phyloP scores from a whole-genome alignment of 2,888 invertebrate species.

The Actias luna region DNA sequence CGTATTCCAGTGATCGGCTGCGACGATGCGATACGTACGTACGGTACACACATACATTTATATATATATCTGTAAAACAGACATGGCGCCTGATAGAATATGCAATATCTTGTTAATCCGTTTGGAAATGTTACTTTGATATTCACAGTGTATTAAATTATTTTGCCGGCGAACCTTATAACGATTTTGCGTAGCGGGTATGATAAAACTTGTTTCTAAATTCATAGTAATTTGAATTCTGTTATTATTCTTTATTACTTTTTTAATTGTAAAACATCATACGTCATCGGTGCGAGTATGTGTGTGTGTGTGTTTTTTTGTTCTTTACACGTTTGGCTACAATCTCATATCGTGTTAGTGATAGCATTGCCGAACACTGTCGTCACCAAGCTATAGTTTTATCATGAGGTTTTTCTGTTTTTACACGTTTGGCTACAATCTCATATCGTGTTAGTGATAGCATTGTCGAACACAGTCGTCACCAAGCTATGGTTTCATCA shows the following conservation, averaged over 20 bases:
- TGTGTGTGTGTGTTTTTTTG: no score
- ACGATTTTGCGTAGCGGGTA: background rate
- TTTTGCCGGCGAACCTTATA: background rate
- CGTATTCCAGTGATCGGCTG: no score
- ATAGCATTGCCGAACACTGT: no score
- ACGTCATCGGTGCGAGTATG: no score
- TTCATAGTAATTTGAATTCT: background rate
- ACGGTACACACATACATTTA: background rate
- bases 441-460: no score
- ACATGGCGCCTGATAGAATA: constrained; percentile 29
- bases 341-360: no score
- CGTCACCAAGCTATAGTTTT: no score
- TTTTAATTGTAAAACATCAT: background rate
- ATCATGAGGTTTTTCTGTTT: no score
- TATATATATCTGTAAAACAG: constrained; percentile 16
- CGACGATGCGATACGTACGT: background rate
- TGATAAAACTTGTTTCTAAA: background rate
- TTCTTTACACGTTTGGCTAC: no score
- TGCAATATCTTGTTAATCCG: constrained; percentile 39
- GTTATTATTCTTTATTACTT: background rate
- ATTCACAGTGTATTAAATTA: constrained; percentile 34
- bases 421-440: no score
- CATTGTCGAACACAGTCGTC: no score
- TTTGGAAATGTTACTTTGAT: constrained; percentile 37
- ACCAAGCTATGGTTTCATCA: no score